Base-by-base conservation (phyloP, 2,888 invertebrate genomes). In the Cenopis cana region DNA sequence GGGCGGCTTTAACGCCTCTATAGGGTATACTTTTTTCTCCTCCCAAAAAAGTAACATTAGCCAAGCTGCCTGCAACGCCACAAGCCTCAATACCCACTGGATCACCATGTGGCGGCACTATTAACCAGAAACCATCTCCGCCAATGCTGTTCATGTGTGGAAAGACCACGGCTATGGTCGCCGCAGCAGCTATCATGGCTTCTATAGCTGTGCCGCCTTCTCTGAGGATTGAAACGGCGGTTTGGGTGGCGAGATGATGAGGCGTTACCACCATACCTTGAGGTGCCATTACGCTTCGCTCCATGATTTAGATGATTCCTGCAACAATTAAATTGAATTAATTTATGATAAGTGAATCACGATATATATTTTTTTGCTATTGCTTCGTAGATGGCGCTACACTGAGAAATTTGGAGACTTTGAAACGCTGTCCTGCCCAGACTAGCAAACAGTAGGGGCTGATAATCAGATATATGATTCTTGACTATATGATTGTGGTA, bases 121-220 rank as follows among this genome's bases (percentile, higher is more conserved):
- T 92, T 0, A 93, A 84, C 93, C 92, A 93, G 75, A 90, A 90
- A 0, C 89, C 84, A 72, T 93, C 93, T 1, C 93, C 92, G 1
- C 92, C 93, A 36, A 93, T 89, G 65, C 87, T 79, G 73, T 90
- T 92, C 91, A 90, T 90, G 61, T 92, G 90, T 24, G 93, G 93
- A 62, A 90, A 91, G 0, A 91, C 89, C 3, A 93, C 91, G 1
- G 91, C 80, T 49, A 91, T 79, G 0, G 91, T 92, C 1, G 93
- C 92, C 12, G 93, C 93, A 8, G 92, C 93, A 20, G 91, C 85
- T 0, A 93, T 87, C 74, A 85, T 87, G 1, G 93, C 93, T 78
- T 92, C 92, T 66, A 93, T 89, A 1, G 92, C 93, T 8, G 91
- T 91, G 24, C 93, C 93, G 20, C 91, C 93, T 76, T 86, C 85